A percentile compares a stretch with the other conserved stretches of the same genome.
These are phyloP conservation scores for Danio choprae DNA, from an alignment of 2,797 vertebrate species.

Conservation along the genomic window DNA sequence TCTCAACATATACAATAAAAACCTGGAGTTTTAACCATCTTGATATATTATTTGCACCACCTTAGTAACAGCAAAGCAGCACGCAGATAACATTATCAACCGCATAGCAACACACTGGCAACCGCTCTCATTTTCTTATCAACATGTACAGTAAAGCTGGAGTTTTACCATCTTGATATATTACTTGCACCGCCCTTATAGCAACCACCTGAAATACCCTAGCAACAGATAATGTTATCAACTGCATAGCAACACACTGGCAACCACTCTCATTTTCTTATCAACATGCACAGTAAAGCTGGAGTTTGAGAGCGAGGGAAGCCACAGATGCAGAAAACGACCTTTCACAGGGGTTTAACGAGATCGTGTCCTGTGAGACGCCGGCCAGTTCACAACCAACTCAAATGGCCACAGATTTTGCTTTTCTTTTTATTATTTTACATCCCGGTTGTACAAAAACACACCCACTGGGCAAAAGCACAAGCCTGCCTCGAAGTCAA, in stretches of 20 bases:
- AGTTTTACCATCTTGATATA: no score
- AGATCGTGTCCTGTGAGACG: slow-evolving; percentile 21
- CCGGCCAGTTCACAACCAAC: background rate
- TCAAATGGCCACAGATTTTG: slow-evolving; percentile 5
- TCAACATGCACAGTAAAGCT: background rate
- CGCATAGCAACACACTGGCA: background rate
- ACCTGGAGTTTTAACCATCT: background rate
- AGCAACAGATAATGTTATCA: no score
- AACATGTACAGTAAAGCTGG: background rate
- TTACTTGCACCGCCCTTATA: no score
- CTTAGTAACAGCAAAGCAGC: background rate
- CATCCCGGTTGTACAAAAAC: background rate
- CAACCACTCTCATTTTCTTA: background rate
- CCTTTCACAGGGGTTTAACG: slow-evolving; percentile 29
- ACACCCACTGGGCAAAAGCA: slow-evolving; percentile 10
- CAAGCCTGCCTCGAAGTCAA: slow-evolving; percentile 8
- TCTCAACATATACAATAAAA: background rate
- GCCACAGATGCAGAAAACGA: slow-evolving; percentile 17
- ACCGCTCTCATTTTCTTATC: background rate
- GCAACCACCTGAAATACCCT: no score
- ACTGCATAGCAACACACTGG: background rate
- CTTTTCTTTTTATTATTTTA: background rate
- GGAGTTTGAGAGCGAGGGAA: background rate
- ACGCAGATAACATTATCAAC: background rate
- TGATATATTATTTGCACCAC: background rate